Percentiles rank a stretch among this genome's conserved stretches.
These are phyloP conservation scores for Aphidoletes aphidimyza DNA, from an alignment of 2,888 invertebrate genomes.

Conservation along the genomic window DNA sequence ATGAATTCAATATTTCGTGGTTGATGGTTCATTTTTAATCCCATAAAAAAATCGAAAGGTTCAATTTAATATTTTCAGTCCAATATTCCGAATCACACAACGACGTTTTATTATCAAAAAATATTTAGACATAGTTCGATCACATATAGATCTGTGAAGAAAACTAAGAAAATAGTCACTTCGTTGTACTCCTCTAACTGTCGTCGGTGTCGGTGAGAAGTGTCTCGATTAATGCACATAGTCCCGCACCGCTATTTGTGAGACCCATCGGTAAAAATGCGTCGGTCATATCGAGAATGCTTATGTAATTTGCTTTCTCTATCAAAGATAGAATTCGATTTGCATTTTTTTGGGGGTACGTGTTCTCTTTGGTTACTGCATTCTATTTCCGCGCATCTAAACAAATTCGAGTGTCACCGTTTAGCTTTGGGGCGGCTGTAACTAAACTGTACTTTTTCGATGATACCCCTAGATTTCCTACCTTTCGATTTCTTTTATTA, in stretches of 20 bases:
- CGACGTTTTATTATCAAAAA: no score
- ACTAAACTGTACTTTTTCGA: constrained; percentile 16
- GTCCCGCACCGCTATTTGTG: constrained; percentile 13
- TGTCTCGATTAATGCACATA: constrained; percentile 56
- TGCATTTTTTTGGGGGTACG: background rate
- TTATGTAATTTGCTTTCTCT: background rate
- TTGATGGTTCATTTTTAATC: no score
- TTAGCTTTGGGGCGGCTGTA: background rate
- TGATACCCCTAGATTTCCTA: background rate
- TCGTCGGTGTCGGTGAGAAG: constrained; percentile 55
- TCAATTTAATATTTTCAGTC: no score
- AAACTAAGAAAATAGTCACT: no score
- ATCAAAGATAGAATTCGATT: background rate
- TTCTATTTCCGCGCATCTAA: background rate
- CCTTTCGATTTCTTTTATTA: background rate
- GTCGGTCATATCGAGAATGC: background rate
- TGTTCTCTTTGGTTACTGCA: background rate
- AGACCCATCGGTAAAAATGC: constrained; percentile 52
- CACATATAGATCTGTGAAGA: no score
- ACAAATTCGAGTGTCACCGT: background rate
- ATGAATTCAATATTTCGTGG: no score
- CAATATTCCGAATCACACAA: no score
- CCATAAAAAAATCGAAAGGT: no score
- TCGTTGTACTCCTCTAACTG: constrained; percentile 19
- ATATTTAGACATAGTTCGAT: no score